These are phyloP conservation scores for Atherinosoma microstoma DNA, from an alignment of 2,797 vertebrate genomes.

Conservation along the genomic window DNA sequence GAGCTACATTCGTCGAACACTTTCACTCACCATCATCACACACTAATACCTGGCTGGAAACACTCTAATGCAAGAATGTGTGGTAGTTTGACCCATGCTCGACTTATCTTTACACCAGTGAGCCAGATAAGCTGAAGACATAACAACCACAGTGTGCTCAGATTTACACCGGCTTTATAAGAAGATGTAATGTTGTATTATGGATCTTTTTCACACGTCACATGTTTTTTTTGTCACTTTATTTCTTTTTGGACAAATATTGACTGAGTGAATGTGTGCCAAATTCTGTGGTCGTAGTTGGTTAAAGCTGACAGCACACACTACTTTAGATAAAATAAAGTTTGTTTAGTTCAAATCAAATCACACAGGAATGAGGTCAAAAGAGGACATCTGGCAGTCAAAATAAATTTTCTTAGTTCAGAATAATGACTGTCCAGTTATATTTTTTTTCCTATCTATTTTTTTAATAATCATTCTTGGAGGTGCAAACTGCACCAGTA, in stretches of 20 bases:
- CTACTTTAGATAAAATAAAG: background rate
- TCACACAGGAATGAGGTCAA: background rate
- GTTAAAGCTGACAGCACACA: background rate
- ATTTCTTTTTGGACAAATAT: background rate
- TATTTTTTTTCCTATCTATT: background rate
- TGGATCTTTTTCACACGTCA: background rate
- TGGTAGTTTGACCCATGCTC: background rate
- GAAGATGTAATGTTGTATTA: background rate
- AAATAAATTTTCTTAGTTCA: background rate
- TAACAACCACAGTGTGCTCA: background rate
- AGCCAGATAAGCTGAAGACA: background rate
- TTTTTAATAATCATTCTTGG: background rate
- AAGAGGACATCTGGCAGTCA: background rate
- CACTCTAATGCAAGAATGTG: background rate
- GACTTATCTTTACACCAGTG: background rate
- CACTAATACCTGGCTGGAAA: constrained; percentile 8
- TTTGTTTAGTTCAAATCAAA: background rate
- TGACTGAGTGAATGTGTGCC: background rate
- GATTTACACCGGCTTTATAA: background rate
- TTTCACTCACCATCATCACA: constrained; percentile 1
- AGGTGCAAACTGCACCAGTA: background rate
- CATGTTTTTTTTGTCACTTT: background rate
- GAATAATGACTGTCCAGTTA: background rate
- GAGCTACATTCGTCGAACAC: background rate
- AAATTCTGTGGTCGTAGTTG: too few relatives aligned